Conservation (phyloP, 2,113 vertebrate species). For the Jacana jacana region DNA sequence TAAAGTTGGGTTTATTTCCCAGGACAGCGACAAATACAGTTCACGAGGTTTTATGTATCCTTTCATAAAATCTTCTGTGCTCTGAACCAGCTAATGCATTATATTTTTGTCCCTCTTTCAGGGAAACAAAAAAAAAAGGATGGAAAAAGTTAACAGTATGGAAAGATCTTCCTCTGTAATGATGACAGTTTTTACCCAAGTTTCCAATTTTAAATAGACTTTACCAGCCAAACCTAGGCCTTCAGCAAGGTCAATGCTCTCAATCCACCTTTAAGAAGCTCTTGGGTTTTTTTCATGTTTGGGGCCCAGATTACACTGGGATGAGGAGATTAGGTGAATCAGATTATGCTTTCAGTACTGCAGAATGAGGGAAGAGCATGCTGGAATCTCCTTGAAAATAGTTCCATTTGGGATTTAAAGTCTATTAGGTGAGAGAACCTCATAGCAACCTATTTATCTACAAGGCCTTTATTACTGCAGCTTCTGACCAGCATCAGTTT, state of each 20-base stretch:
- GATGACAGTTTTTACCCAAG: not conserved
- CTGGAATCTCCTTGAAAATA: not conserved
- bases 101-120: not conserved
- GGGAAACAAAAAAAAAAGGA: not conserved
- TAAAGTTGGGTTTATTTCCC: not conserved
- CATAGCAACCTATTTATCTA: not conserved
- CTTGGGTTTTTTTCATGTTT: not conserved
- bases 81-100: not conserved
- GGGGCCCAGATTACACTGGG: not conserved
- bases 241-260: not conserved
- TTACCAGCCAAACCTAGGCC: not conserved
- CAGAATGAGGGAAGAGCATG: not conserved
- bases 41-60: not conserved
- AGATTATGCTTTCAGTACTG: not conserved
- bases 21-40: not conserved
- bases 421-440: not conserved
- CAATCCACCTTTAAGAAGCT: not conserved
- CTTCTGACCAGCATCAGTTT: not conserved
- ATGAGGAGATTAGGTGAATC: not conserved
- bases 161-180: not conserved
- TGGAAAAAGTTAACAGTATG: not conserved
- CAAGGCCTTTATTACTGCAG: not conserved
- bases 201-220: not conserved
- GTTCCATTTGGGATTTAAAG: not conserved
- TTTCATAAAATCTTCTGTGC: not conserved